A percentile compares a stretch with the other conserved stretches of the same genome.
Conservation (phyloP, 2,113 vertebrate species). For the Crotalus horridus region DNA sequence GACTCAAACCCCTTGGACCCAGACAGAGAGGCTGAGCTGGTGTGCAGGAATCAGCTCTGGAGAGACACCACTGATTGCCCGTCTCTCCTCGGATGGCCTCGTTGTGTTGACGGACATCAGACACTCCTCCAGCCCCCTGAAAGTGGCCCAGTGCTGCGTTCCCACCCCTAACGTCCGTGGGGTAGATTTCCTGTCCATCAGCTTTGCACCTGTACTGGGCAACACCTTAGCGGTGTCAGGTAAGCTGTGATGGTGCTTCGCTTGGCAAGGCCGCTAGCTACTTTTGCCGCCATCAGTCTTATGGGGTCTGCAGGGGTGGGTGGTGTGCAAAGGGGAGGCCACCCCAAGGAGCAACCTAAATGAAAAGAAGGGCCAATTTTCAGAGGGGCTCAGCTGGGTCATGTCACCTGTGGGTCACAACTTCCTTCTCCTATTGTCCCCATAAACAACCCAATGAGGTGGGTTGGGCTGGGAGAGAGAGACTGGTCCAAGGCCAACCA, state of each 20-base stretch:
- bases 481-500: too few species aligned
- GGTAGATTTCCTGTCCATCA: conserved; percentile 49
- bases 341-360: too few species aligned
- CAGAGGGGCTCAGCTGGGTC: background rate
- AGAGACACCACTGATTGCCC: conserved; percentile 48
- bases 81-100: conserved; percentile 63
- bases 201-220: conserved; percentile 69
- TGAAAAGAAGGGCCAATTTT: background rate
- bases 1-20: background rate
- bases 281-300: background rate
- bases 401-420: background rate
- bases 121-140: conserved; percentile 20
- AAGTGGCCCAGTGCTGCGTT: conserved; percentile 55
- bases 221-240: conserved; percentile 70
- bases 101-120: conserved; percentile 67
- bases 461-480: too few species aligned
- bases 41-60: conserved; percentile 44
- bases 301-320: background rate
- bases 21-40: conserved; percentile 47
- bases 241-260: conserved; percentile 27
- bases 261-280: background rate
- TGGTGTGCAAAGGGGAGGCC: background rate
- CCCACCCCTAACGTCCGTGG: background rate
- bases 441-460: too few species aligned
- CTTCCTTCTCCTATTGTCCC: too few species aligned